phyloP scores from a whole-genome alignment of 2,888 invertebrate species.

The Tanypteryx hageni region DNA sequence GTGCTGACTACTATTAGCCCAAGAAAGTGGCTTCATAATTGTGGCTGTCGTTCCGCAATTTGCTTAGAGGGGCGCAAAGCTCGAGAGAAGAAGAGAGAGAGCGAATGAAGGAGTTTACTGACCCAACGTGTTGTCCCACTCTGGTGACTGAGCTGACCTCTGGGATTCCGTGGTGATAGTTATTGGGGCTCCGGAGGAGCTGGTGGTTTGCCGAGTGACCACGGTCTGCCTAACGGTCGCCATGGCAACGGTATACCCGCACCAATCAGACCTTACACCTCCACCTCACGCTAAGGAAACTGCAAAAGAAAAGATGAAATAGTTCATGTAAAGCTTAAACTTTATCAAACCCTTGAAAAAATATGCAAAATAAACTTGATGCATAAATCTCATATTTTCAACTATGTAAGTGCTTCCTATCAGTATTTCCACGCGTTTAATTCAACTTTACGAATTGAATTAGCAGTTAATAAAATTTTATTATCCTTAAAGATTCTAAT shows the following conservation, averaged over 20 bases:
- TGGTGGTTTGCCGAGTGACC: slow-evolving; percentile 50
- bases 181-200: slow-evolving; percentile 45
- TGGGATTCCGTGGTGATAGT: slow-evolving; percentile 42
- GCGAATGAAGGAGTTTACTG: slow-evolving; percentile 9
- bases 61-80: not conserved
- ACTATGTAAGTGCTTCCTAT: not conserved
- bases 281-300: slow-evolving; percentile 25
- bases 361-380: not conserved
- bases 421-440: too few species aligned
- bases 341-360: not conserved
- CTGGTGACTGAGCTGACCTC: slow-evolving; percentile 58
- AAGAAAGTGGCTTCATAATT: not conserved
- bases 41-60: not conserved
- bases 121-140: slow-evolving; percentile 56
- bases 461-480: too few species aligned
- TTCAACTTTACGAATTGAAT: too few species aligned
- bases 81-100: not conserved
- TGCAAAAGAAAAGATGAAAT: not conserved
- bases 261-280: slow-evolving; percentile 38
- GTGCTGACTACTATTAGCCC: not conserved
- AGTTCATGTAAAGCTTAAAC: not conserved
- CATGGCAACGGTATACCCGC: slow-evolving; percentile 25
- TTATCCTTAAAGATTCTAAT: too few species aligned
- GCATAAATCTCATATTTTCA: not conserved
- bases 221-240: slow-evolving; percentile 53